Base-by-base conservation (phyloP, 2,888 invertebrate species). In the Acronicta alni region DNA sequence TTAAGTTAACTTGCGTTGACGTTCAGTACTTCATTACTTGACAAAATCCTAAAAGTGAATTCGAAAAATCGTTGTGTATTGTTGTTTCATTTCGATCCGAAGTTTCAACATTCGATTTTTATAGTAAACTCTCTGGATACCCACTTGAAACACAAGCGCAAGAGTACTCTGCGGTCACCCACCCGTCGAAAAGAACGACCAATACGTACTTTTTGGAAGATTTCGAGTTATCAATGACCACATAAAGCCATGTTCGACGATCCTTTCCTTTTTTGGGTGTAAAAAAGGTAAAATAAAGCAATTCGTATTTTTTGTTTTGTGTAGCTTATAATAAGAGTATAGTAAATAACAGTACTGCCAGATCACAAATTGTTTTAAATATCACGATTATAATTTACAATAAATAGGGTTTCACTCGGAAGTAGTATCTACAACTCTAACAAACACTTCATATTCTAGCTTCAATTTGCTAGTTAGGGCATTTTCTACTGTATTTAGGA, bases 381-480 rank as follows among this genome's bases (percentile, higher is more conserved):
- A 74, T 70, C 58, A 67, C 51, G 56, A 17, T 55, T 72, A 63
- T 57, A 18, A 51, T 57, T 57, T 43, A 42, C 18, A 57, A 48
- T 55, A 61, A 59, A 70, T 56, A 75, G 47, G 1, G 49, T 5
- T 66, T 72, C 78, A 80, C 64, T 86, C 84, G 5, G 77, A 30
- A 20, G 45, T 76, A 2, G 63, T 63, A 54, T 92, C 91, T 0
- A 92, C 89, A 6, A 93, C 84, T 72, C 88, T 85, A n/a, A 92
- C 90, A 58, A 89, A 88, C 1, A 93, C 90, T 85, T 92, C 93
- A 60, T 93, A 93, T 63, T 93, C 89, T 56, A 93, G 77, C 71
- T 91, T 93, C 35, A 92, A 57, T 65, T 90, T 91, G 65, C 82
- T 90, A 16, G 82, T 89, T 7, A 86, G 68, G 0, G 86, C 69